phyloP scores from a whole-genome alignment of 2,113 vertebrate genomes.

The Procavia capensis region DNA sequence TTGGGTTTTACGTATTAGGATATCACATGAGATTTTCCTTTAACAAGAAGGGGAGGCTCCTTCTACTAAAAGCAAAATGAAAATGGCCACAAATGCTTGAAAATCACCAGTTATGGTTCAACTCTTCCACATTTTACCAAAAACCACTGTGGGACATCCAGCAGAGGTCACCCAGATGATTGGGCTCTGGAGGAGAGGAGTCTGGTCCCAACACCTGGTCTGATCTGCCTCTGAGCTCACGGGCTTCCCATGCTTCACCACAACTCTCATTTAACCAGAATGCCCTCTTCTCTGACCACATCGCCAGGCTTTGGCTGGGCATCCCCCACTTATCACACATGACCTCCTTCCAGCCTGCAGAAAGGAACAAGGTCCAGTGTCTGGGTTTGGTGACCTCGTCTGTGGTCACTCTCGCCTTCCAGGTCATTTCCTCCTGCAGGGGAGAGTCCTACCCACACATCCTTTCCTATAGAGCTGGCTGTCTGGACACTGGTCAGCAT shows the following conservation, averaged over 20 bases:
- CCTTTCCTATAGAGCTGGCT: background rate
- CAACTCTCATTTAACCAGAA: background rate
- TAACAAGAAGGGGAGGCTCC: background rate
- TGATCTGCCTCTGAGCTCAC: background rate
- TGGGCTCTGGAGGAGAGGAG: background rate
- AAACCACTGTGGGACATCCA: background rate
- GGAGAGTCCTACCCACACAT: background rate
- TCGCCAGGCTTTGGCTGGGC: background rate
- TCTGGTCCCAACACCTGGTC: background rate
- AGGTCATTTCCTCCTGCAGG: constrained; percentile 27
- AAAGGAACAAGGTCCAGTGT: background rate
- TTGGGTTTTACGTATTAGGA: background rate
- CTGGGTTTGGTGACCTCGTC: background rate
- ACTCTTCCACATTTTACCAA: background rate
- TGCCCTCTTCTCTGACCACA: background rate
- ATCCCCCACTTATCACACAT: background rate
- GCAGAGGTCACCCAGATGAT: background rate
- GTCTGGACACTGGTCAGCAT: background rate
- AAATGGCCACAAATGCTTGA: background rate
- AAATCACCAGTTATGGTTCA: constrained; percentile 22
- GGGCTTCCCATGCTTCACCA: background rate
- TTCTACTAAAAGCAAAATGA: constrained; percentile 52
- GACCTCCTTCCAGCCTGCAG: background rate
- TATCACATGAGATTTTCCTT: background rate
- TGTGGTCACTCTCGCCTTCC: background rate